phyloP scores from a whole-genome alignment of 2,888 invertebrate genomes.

The Drosophila neotestacea region DNA sequence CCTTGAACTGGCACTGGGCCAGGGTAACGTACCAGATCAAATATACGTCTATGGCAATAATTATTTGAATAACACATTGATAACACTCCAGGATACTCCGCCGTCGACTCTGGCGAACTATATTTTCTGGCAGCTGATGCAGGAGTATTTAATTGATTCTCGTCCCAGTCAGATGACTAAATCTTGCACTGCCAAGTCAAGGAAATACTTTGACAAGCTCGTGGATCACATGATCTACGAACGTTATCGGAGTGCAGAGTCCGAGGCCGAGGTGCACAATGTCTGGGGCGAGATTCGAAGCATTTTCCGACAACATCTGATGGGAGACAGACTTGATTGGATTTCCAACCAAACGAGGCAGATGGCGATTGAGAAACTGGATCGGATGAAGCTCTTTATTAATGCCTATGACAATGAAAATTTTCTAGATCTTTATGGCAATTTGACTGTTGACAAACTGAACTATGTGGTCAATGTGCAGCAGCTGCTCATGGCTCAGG shows the following conservation, averaged over 20 bases:
- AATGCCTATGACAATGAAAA: conserved; percentile 75
- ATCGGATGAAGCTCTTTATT: conserved; percentile 73
- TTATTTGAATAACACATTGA: conserved; percentile 60
- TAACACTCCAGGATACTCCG: conserved; percentile 53
- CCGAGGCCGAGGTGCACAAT: conserved; percentile 68
- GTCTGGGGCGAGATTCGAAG: conserved; percentile 77
- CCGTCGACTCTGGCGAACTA: conserved; percentile 67
- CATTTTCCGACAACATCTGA: conserved; percentile 66
- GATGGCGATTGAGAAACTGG: conserved; percentile 72
- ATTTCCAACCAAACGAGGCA: conserved; percentile 71
- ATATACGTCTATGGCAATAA: conserved; percentile 72
- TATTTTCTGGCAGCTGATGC: conserved; percentile 74
- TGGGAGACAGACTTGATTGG: conserved; percentile 77
- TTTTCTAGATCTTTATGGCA: conserved; percentile 62
- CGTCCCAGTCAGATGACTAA: conserved; percentile 27
- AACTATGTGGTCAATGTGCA: conserved; percentile 77
- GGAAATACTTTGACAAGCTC: conserved; percentile 74
- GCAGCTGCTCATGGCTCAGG: conserved; percentile 53
- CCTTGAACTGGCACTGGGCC: conserved; percentile 67
- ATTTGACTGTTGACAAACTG: conserved; percentile 50
- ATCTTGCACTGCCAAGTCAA: conserved; percentile 71
- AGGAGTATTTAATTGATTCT: conserved; percentile 62
- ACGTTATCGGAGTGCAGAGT: conserved; percentile 58
- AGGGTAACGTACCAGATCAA: conserved; percentile 63
- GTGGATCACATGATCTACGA: conserved; percentile 74